A percentile compares a stretch with the other conserved stretches of the same genome.
These are phyloP conservation scores for Abscondita cerata DNA, from an alignment of 2,888 invertebrate species.

Conservation along the genomic window DNA sequence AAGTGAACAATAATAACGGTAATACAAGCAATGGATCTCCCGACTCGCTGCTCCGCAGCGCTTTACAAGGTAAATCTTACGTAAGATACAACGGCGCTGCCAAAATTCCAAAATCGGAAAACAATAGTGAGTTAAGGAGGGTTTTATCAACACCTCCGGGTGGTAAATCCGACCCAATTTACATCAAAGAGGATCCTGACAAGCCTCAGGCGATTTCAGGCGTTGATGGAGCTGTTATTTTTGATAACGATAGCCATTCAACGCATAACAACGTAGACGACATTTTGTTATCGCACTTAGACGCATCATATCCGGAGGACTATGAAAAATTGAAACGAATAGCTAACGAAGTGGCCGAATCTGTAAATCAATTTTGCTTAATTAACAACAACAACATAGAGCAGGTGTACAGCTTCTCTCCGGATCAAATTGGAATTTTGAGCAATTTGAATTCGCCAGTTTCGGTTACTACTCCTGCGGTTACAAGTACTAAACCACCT, in stretches of 20 bases:
- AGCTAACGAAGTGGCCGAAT: conserved; percentile 82
- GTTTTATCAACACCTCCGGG: conserved; percentile 60
- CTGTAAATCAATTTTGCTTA: conserved; percentile 73
- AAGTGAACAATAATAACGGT: conserved; percentile 66
- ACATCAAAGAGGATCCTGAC: conserved; percentile 52
- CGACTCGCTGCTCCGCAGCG: conserved; percentile 81
- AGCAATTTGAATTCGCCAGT: conserved; percentile 55
- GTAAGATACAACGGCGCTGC: conserved; percentile 56
- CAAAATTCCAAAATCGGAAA: conserved; percentile 49
- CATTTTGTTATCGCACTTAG: conserved; percentile 71
- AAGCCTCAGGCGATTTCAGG: conserved; percentile 56
- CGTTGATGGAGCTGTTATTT: conserved; percentile 54
- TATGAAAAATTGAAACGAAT: conserved; percentile 86
- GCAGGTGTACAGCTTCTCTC: conserved; percentile 62
- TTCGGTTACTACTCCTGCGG: conserved; percentile 64
- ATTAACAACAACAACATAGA: conserved; percentile 62
- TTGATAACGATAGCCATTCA: conserved; percentile 46
- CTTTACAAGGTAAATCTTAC: conserved; percentile 79
- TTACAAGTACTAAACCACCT: conserved; percentile 68
- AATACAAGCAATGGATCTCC: conserved; percentile 55
- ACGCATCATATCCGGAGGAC: conserved; percentile 76
- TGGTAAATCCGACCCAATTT: conserved; percentile 57
- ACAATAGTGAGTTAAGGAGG: conserved; percentile 64
- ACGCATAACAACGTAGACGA: conserved; percentile 72
- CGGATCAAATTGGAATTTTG: conserved; percentile 55